Evolutionary conservation across 2,888 invertebrate species (phyloP), one percentile per base, ranked within the genome.

Genomic region (Pristionchus fissidentatus): DNA sequence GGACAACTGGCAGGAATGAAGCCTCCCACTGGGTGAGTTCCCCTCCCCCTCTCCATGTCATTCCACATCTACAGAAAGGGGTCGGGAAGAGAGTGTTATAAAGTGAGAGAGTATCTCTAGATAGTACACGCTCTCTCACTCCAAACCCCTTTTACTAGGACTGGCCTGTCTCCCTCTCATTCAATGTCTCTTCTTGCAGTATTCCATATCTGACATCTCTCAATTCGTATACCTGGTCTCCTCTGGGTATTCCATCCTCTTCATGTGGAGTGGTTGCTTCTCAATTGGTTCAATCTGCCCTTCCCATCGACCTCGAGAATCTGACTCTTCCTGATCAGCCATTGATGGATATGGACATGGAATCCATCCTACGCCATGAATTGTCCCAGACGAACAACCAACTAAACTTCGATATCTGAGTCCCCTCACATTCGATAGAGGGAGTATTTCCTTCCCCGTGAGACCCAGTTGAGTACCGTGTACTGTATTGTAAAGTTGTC

Each of bases 231-330:
- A 49, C 32, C 73, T 38, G 62, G 80, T 43, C 43, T 41, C 29
- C 52, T 15, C 26, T 77, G 77, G 32, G 29, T 49, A 32, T 70
- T 80, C 79, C 60, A 52, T 32, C 55, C 35, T 26, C 52, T 84
- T 77, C 77, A 32, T 46, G 46, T 46, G 84, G 83, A 66, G 80
- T 66, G 35, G 43, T 32, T 66, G 83, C 55, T 19, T 78, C 52
- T 46, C 77, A 46, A 77, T 29, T 77, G 15, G 77, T 52, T 13
- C 77, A 80, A 41, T 60, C 60, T 46, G 86, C 87, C 29, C 88
- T 91, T 66, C 91, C 91, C 22, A 86, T 89, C 43, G 91, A 91
- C 85, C 82, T 91, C 77, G 91, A 90, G 86, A 90, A 90, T 84
- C 85, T 91, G 84, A 89, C 89, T 38, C 87, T 89, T 83, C 89